Evolutionary conservation across 1,140 invertebrate genomes (phyloP).

Genomic region (Procambarus clarkii): DNA sequence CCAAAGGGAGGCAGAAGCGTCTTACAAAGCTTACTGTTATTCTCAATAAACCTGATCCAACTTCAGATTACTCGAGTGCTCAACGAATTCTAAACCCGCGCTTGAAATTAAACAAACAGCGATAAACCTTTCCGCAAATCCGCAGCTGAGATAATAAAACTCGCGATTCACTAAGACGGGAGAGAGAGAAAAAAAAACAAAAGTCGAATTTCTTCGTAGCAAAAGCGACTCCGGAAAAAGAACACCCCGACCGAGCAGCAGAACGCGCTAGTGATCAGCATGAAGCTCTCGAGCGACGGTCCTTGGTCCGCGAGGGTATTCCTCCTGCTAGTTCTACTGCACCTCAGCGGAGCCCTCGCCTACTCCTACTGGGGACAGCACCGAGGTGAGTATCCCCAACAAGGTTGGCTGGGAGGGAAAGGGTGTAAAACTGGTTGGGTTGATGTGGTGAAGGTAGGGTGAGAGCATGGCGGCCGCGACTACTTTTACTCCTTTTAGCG

Average conservation of each 20-base stretch:
- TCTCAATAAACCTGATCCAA: not conserved
- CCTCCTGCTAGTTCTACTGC: slow-evolving; percentile 27
- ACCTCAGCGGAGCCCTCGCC: slow-evolving; percentile 30
- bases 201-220: not conserved
- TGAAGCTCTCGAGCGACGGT: not conserved
- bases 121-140: not conserved
- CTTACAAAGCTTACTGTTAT: not conserved
- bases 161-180: not conserved
- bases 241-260: not conserved
- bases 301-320: not conserved
- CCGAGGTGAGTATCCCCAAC: slow-evolving; percentile 18
- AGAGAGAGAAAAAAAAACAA: not conserved
- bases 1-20: no score
- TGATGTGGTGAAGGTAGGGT: not conserved
- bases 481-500: no score
- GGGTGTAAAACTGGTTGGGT: not conserved
- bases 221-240: not conserved
- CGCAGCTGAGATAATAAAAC: not conserved
- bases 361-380: slow-evolving; percentile 28
- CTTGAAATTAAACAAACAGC: not conserved
- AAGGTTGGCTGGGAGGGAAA: not conserved
- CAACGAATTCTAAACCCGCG: no score
- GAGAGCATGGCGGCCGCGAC: no score
- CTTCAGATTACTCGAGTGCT: not conserved
- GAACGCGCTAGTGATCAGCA: not conserved